A percentile compares a stretch with the other conserved stretches of the same genome.
Evolutionary conservation across 2,113 vertebrate species (phyloP).

Genomic region (Macroglossus sobrinus): DNA sequence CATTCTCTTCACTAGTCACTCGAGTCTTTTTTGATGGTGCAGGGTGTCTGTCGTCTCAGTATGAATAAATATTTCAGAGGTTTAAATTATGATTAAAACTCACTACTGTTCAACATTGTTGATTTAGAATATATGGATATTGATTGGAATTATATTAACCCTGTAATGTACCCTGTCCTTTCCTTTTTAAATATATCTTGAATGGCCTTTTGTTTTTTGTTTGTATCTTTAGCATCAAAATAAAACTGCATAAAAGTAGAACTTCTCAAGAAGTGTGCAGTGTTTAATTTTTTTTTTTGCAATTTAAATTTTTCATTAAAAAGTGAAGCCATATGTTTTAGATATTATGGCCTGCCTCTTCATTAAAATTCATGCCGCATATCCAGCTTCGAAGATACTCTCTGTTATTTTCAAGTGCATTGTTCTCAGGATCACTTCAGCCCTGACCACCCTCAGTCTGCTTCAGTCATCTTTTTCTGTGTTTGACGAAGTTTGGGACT

Average conservation of each 20-base stretch:
- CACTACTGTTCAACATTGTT: neutral
- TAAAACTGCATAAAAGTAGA: neutral
- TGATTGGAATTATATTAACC: neutral
- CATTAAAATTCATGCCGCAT: neutral
- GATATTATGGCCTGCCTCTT: neutral
- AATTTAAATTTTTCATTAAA: neutral
- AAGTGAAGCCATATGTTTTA: neutral
- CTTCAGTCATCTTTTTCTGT: neutral
- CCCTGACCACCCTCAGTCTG: neutral
- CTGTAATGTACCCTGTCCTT: neutral
- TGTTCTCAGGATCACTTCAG: neutral
- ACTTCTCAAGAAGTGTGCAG: neutral
- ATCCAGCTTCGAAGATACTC: neutral
- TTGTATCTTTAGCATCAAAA: neutral
- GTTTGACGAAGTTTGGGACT: neutral
- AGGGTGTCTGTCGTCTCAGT: neutral
- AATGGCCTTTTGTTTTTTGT: neutral
- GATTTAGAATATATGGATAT: neutral
- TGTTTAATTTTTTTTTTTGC: neutral
- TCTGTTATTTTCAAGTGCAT: neutral
- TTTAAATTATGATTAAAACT: neutral
- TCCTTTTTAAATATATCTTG: neutral
- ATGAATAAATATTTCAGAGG: neutral
- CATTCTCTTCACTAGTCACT: neutral
- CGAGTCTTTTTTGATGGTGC: neutral